These are phyloP conservation scores for Crypturellus undulatus DNA, from an alignment of 2,113 vertebrate genomes.

Conservation along the genomic window DNA sequence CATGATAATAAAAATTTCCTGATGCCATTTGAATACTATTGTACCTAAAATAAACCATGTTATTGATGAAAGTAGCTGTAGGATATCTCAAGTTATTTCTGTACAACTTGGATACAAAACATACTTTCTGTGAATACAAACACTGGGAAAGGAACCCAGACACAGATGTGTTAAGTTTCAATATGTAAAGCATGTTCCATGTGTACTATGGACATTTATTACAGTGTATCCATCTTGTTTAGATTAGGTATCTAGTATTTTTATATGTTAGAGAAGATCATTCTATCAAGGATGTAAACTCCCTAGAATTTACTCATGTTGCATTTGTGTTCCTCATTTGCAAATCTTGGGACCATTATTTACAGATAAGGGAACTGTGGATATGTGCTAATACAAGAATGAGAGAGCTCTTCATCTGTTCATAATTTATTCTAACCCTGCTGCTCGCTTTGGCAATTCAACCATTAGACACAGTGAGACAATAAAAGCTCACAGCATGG, in stretches of 20 bases:
- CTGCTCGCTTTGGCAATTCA: slow-evolving; percentile 51
- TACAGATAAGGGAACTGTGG: slow-evolving; percentile 24
- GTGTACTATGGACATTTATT: background rate
- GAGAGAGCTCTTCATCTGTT: slow-evolving; percentile 19
- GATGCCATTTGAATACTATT: background rate
- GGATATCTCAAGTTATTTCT: background rate
- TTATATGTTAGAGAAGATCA: background rate
- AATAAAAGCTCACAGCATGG: slow-evolving; percentile 58
- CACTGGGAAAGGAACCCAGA: background rate
- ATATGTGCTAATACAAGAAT: background rate
- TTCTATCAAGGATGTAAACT: background rate
- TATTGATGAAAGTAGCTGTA: background rate
- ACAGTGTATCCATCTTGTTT: background rate
- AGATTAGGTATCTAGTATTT: background rate
- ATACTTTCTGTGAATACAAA: background rate
- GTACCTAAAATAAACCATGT: background rate
- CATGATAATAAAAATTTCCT: background rate
- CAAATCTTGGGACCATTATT: background rate
- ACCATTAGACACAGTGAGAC: slow-evolving; percentile 29
- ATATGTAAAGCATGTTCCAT: background rate
- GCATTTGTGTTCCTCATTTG: background rate
- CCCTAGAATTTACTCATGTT: background rate
- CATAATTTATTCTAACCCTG: slow-evolving; percentile 4
- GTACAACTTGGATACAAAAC: background rate
- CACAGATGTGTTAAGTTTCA: background rate